Evolutionary conservation across 2,113 vertebrate species (phyloP).

Genomic region (Axis porcinus): DNA sequence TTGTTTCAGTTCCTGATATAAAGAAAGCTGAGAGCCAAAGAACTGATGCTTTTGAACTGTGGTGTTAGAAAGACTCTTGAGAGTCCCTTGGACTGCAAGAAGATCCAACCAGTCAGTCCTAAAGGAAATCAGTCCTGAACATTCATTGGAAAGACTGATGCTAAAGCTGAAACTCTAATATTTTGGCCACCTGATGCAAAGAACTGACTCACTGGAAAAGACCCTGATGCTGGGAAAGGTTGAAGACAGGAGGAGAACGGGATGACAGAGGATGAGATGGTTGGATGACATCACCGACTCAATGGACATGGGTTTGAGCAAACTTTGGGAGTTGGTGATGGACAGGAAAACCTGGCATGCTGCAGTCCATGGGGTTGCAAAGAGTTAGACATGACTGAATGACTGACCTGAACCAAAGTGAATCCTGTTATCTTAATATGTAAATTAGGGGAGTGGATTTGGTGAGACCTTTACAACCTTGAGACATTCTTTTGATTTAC

Average conservation of each 20-base stretch:
- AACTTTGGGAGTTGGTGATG: not conserved
- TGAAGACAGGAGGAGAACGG: not conserved
- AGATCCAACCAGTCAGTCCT: not conserved
- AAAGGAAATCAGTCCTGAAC: not conserved
- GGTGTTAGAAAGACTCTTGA: not conserved
- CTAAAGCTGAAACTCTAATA: not conserved
- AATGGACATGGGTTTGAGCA: not conserved
- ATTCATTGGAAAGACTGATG: not conserved
- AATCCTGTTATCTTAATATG: not conserved
- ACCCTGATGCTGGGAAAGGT: not conserved
- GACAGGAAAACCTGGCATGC: not conserved
- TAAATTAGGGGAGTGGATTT: not conserved
- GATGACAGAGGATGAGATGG: not conserved
- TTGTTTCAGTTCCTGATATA: not conserved
- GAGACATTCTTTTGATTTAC: not conserved
- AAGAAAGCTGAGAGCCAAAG: not conserved
- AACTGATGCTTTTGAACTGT: not conserved
- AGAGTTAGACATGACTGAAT: not conserved
- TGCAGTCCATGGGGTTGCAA: not conserved
- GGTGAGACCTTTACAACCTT: not conserved
- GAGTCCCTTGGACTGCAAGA: not conserved
- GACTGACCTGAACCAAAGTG: not conserved
- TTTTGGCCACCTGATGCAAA: not conserved
- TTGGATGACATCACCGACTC: not conserved
- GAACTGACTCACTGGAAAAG: not conserved